Evolutionary conservation across 2,113 vertebrate genomes (phyloP), one percentile per base, ranked within the genome.

Genomic region (Macquaria australasica): DNA sequence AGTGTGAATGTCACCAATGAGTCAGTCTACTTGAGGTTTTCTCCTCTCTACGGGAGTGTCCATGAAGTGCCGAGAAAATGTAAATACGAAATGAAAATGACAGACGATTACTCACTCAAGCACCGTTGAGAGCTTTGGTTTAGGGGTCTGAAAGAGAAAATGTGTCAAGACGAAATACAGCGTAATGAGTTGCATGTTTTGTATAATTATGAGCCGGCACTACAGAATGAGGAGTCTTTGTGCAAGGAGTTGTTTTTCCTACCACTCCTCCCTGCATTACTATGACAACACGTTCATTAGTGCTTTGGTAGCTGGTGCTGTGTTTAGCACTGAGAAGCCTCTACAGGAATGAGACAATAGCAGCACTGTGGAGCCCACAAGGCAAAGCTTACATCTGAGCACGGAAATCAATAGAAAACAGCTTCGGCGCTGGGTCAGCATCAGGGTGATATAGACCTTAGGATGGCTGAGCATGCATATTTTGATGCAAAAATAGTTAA

Each of bases 251-350:
- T 92, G 85, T 93, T 94, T 90, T 93, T 93, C 88, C 88, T 81
- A 67, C 89, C 93, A 69, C 34, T 92, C 90, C 85, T 93, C 90
- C 74, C 90, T 89, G 85, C 79, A 95, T 96, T 95, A 95, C 96
- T 95, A 96, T 96, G 95, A 96, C 94, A 96, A 96, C 95, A 93
- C 79, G 59, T 93, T 96, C 93, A 94, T 95, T 93, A 89, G 89
- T 77, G 83, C 88, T 81, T 89, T 89, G 85, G 85, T 91, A 91
- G 91, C 83, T 87, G n/a, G 69, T 83, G 88, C 91, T 80, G 79
- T 91, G 91, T 87, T 90, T 84, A 86, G 88, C 85, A 70, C 82
- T 53, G 83, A 91, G 83, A 89, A 91, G 85, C 88, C 89, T 89
- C 93, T 87, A 91, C 93, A 90, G 82, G 73, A 85, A 85, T 70